Conservation (phyloP, 2,797 vertebrate genomes). For the Darevskia nairensis region DNA sequence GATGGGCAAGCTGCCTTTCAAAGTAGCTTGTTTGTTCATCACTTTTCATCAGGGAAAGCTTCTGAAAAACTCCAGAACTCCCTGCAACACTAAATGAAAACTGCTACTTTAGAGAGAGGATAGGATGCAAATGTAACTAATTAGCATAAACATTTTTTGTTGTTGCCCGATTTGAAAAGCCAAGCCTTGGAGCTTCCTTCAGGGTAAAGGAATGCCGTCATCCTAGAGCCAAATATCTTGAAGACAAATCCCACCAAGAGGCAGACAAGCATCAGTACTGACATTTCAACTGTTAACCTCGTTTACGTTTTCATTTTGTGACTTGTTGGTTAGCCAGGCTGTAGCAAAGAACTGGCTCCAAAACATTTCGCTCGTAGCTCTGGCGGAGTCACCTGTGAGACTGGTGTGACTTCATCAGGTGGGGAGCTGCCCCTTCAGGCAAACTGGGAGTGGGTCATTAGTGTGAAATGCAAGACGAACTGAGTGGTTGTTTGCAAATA, state of each 20-base stretch:
- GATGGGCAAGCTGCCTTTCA: not conserved
- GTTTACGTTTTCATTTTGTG: not conserved
- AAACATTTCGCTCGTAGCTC: not conserved
- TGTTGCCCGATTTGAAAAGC: not conserved
- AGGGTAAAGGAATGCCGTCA: not conserved
- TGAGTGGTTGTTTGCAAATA: not conserved
- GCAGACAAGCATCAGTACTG: not conserved
- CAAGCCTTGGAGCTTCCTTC: not conserved
- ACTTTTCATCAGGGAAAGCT: not conserved
- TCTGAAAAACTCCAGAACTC: not conserved
- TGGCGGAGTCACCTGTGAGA: too few relatives aligned
- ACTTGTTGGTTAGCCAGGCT: not conserved
- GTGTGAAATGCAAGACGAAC: not conserved
- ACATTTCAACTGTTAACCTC: not conserved
- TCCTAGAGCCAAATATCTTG: not conserved
- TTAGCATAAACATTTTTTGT: not conserved
- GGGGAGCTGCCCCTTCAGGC: not conserved
- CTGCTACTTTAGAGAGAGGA: not conserved
- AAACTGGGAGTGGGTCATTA: not conserved
- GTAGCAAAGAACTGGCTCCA: not conserved
- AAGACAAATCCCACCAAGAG: not conserved
- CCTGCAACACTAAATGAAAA: not conserved
- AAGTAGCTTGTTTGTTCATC: not conserved
- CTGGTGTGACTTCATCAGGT: not conserved
- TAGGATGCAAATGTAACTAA: not conserved